Conservation (phyloP, 2,797 vertebrate genomes). For the Clarias laeviceps region DNA sequence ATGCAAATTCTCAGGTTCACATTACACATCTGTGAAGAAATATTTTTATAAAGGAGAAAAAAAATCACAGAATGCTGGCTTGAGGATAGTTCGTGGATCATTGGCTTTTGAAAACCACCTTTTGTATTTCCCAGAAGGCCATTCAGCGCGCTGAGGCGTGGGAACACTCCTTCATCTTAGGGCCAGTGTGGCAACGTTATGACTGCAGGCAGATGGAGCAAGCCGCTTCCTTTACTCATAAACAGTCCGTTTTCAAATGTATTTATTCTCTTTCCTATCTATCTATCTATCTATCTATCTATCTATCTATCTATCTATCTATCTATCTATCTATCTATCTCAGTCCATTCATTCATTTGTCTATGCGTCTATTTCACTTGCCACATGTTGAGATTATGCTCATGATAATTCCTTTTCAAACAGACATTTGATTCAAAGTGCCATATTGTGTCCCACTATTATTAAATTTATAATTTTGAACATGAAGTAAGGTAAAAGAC, state of each 20-base stretch:
- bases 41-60: not conserved
- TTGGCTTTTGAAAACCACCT: constrained; percentile 47
- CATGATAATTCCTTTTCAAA: not conserved
- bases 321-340: not conserved
- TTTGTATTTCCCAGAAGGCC: constrained; percentile 51
- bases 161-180: constrained; percentile 47
- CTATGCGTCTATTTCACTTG: not conserved
- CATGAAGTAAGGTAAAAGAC: not conserved
- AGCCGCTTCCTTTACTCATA: constrained; percentile 33
- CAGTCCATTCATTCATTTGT: not conserved
- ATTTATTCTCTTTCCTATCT: not conserved
- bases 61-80: constrained; percentile 23
- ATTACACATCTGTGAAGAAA: constrained; percentile 23
- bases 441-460: not conserved
- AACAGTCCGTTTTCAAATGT: constrained; percentile 9
- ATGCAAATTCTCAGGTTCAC: not conserved
- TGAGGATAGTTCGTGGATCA: constrained; percentile 41
- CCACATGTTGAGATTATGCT: not conserved
- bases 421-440: not conserved
- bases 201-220: constrained; percentile 49
- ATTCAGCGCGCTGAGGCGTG: constrained; percentile 49
- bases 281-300: not conserved
- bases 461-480: not conserved
- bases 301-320: not conserved
- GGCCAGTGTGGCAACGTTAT: constrained; percentile 35